These are phyloP conservation scores for Columbina picui DNA, from an alignment of 2,113 vertebrate genomes.

Conservation along the genomic window DNA sequence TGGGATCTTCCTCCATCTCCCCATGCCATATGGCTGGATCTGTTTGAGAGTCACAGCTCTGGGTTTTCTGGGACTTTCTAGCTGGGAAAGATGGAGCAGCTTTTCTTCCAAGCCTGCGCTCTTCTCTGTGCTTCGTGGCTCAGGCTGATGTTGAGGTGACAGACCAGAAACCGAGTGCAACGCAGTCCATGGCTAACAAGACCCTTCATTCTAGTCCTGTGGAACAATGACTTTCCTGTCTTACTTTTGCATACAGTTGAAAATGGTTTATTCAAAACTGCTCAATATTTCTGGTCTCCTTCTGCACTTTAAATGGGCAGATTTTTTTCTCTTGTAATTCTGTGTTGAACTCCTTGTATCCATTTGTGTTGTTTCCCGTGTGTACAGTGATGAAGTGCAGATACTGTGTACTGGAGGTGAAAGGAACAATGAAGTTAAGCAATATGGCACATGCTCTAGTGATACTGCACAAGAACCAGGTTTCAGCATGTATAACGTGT, in stretches of 20 bases:
- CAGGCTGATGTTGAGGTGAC: neutral
- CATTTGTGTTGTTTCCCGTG: neutral
- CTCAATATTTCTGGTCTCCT: constrained; percentile 40
- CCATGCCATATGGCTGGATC: neutral
- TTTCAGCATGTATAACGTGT: neutral
- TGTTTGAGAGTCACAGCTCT: neutral
- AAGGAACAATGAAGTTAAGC: neutral
- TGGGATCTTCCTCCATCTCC: neutral
- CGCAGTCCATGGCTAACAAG: neutral
- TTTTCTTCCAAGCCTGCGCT: neutral
- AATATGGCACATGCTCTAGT: neutral
- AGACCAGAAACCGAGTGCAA: neutral
- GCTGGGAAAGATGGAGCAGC: neutral
- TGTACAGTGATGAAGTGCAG: neutral
- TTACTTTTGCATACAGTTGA: constrained; percentile 1
- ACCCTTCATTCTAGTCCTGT: neutral
- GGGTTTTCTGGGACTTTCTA: neutral
- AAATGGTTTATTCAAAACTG: constrained; percentile 62
- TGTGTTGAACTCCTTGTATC: neutral
- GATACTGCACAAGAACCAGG: fast-evolving
- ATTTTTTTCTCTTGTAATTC: constrained; percentile 19
- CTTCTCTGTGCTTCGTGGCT: neutral
- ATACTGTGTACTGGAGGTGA: neutral
- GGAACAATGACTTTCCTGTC: constrained; percentile 1
- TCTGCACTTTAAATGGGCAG: neutral